Evolutionary conservation across 2,113 vertebrate species (phyloP).

Genomic region (Trematomus loennbergii): DNA sequence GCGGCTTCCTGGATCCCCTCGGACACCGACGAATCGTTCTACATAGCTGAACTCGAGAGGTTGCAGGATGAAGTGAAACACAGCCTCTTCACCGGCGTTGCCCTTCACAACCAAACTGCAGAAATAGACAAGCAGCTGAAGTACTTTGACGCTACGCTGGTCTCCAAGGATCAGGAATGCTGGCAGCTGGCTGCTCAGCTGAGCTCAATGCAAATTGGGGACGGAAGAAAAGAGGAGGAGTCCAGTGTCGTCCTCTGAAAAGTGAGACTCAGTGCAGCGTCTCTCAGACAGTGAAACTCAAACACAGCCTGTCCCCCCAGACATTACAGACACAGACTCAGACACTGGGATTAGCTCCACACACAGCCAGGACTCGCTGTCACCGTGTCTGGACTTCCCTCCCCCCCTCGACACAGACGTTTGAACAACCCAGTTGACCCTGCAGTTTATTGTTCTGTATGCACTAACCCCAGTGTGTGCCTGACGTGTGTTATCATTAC

Average conservation of each 20-base stretch:
- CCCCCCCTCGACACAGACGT: slow-evolving; percentile 82
- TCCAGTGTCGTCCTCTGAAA: slow-evolving; percentile 54
- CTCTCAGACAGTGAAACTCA: slow-evolving; percentile 72
- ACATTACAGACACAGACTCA: slow-evolving; percentile 95
- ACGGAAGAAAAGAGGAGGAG: slow-evolving; percentile 44
- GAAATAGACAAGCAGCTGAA: slow-evolving; percentile 91
- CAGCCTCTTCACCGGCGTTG: slow-evolving; percentile 88
- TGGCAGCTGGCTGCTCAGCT: slow-evolving; percentile 90
- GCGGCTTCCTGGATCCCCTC: slow-evolving; percentile 42
- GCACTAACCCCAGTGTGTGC: slow-evolving; percentile 8
- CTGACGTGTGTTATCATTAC: neutral
- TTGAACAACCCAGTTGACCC: slow-evolving; percentile 50
- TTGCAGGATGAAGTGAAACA: slow-evolving; percentile 86
- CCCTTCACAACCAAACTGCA: slow-evolving; percentile 85
- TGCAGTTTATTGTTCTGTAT: neutral
- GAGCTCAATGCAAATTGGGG: slow-evolving; percentile 80
- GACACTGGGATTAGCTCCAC: slow-evolving; percentile 98
- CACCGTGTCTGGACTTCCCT: slow-evolving; percentile 82
- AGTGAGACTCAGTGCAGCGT: slow-evolving; percentile 67
- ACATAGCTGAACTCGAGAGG: slow-evolving; percentile 80
- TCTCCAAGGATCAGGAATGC: slow-evolving; percentile 90
- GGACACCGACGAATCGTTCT: slow-evolving; percentile 63
- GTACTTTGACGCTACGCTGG: slow-evolving; percentile 83
- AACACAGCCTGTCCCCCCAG: slow-evolving; percentile 82
- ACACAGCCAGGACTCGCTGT: slow-evolving; percentile 96